Evolutionary conservation across 2,113 vertebrate species (phyloP).

Genomic region (Ptilorrhoa leucosticta): DNA sequence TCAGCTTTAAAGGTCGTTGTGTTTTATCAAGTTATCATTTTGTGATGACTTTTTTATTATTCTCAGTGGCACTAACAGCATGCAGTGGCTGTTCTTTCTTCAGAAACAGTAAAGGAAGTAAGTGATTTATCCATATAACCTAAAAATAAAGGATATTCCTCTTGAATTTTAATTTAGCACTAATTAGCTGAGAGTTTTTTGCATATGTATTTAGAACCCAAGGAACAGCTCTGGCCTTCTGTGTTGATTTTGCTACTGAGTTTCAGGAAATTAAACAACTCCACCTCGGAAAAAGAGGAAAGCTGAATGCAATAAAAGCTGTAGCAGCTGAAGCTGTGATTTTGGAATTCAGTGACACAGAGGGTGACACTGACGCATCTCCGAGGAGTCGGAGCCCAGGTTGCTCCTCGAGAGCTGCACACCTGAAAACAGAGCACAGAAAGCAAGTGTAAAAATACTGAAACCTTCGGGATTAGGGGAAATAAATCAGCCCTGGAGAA

Average conservation of each 20-base stretch:
- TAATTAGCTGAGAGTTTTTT: background rate
- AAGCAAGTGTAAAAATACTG: background rate
- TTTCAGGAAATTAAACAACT: background rate
- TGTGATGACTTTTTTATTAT: background rate
- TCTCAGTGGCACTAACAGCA: background rate
- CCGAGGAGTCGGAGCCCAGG: background rate
- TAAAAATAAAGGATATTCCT: background rate
- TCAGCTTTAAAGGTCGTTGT: background rate
- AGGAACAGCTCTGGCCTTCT: background rate
- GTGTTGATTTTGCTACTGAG: background rate
- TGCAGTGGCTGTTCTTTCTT: background rate
- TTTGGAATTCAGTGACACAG: background rate
- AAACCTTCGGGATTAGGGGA: background rate
- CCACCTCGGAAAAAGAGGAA: background rate
- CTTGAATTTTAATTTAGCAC: conserved; percentile 5
- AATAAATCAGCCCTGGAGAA: background rate
- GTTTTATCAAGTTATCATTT: conserved; percentile 12
- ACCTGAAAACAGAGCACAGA: background rate
- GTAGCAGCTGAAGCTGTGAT: background rate
- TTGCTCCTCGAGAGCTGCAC: background rate
- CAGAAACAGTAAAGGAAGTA: background rate
- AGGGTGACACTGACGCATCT: background rate
- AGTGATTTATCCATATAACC: background rate
- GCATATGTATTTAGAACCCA: background rate
- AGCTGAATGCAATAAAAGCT: background rate